phyloP scores from a whole-genome alignment of 1,140 invertebrate species.

The Drosophila asahinai region DNA sequence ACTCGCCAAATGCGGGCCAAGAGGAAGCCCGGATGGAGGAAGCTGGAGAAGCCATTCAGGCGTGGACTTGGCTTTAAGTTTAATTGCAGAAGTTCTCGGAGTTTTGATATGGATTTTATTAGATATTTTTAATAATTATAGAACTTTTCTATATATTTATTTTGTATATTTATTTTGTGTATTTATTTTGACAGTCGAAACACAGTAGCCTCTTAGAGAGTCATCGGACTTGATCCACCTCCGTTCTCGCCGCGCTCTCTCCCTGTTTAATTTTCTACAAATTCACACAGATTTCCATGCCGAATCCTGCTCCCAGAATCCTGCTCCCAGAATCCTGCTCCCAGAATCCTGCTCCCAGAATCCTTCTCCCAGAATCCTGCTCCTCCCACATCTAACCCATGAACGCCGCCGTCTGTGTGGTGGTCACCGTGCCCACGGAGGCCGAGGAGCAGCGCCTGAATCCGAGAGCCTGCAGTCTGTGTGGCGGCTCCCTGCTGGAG shows the following conservation, averaged over 20 bases:
- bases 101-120: no score
- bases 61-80: background rate
- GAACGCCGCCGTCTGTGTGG: slow-evolving; percentile 58
- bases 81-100: background rate
- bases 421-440: slow-evolving; percentile 65
- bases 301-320: background rate
- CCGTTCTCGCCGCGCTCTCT: no score
- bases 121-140: no score
- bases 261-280: no score
- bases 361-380: no score
- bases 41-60: background rate
- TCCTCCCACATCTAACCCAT: background rate
- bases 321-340: no score
- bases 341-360: no score
- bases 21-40: background rate
- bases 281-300: background rate
- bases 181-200: no score
- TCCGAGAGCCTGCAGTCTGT: slow-evolving; percentile 2
- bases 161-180: no score
- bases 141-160: no score
- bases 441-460: slow-evolving; percentile 42
- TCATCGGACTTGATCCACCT: background rate
- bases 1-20: no score
- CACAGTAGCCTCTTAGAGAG: slow-evolving; percentile 10
- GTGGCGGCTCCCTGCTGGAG: background rate